Conservation (phyloP, 64 coral and sea anemone genomes). For the Pachyseris speciosa region DNA sequence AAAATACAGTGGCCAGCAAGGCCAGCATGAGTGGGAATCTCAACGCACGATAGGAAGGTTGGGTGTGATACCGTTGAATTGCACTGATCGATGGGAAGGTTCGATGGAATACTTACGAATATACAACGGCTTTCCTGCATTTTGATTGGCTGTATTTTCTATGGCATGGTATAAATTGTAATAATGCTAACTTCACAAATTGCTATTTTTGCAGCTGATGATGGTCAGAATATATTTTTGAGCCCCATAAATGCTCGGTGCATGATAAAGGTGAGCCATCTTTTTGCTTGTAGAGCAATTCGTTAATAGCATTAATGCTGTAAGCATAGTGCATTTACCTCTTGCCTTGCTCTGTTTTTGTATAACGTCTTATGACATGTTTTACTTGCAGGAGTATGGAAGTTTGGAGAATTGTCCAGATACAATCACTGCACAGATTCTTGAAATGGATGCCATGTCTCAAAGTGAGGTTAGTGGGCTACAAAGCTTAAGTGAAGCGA, state of each 20-base stretch:
- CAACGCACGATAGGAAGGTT: too few species aligned
- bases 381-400: conserved; percentile 86
- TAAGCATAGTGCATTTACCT: too few species aligned
- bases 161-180: too few species aligned
- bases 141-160: too few species aligned
- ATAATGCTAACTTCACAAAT: background rate
- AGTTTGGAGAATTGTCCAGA: conserved; percentile 88
- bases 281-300: background rate
- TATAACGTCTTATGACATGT: background rate
- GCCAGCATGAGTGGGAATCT: too few species aligned
- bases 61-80: too few species aligned
- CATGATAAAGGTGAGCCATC: conserved; percentile 76
- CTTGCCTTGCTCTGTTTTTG: background rate
- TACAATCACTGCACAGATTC: conserved; percentile 72
- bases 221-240: conserved; percentile 97
- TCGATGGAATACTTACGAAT: too few species aligned
- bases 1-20: too few species aligned
- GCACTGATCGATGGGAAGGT: too few species aligned
- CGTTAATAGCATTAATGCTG: background rate
- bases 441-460: conserved; percentile 82
- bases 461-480: conserved; percentile 93
- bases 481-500: background rate
- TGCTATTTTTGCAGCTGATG: conserved; percentile 75
- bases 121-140: too few species aligned
- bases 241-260: conserved; percentile 93